Percentiles rank a stretch among this genome's conserved stretches.
Evolutionary conservation across 2,797 vertebrate genomes (phyloP).

Genomic region (Anguilla marmorata): DNA sequence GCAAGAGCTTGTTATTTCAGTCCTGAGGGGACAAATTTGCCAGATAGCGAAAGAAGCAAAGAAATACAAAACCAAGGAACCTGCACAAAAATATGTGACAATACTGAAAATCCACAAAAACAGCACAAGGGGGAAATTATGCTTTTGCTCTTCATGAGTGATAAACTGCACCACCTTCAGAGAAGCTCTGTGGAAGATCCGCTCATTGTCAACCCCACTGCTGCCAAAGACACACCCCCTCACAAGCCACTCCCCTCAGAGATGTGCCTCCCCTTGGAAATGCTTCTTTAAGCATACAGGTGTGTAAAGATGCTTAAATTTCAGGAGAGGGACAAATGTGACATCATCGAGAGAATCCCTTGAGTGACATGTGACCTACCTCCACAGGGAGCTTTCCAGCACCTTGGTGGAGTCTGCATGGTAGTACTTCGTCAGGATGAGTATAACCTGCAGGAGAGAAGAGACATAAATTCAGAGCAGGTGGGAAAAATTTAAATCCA

Average conservation of each 20-base stretch:
- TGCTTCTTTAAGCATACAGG: not conserved
- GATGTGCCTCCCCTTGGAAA: not conserved
- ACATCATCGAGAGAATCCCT: not conserved
- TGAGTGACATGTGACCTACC: conserved; percentile 68
- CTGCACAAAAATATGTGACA: not conserved
- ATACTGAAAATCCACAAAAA: not conserved
- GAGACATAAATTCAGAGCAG: conserved; percentile 19
- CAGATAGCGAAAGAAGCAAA: not conserved
- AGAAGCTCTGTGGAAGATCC: not conserved
- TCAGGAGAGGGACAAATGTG: not conserved
- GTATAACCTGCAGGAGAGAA: conserved; percentile 81
- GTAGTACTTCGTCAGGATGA: conserved; percentile 97
- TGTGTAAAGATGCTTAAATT: not conserved
- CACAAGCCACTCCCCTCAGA: not conserved
- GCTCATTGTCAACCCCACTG: not conserved
- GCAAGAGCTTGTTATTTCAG: conserved; percentile 23
- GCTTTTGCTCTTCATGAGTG: not conserved
- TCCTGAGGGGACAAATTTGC: conserved; percentile 27
- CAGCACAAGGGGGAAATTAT: not conserved
- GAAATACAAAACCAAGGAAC: conserved; percentile 6
- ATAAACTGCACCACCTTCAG: not conserved
- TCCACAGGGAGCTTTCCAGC: conserved; percentile 95
- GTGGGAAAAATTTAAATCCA: not conserved
- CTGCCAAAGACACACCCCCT: not conserved
- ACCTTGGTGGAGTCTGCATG: conserved; percentile 96